These are phyloP conservation scores for Elephas maximus DNA, from an alignment of 2,113 vertebrate genomes.

Conservation along the genomic window DNA sequence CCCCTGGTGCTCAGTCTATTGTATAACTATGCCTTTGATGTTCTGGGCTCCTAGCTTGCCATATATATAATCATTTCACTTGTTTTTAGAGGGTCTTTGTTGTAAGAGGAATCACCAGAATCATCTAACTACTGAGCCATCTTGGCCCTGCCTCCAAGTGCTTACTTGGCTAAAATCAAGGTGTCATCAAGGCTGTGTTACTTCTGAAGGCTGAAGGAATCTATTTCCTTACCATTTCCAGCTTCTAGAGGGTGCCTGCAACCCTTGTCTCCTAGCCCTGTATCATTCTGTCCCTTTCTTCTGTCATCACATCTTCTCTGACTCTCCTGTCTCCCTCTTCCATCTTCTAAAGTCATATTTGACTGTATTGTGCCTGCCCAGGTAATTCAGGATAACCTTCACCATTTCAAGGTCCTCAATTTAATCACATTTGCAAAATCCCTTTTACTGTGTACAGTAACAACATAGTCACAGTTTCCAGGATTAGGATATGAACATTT, in stretches of 20 bases:
- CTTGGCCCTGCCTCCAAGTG: too few relatives aligned
- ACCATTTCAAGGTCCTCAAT: neutral
- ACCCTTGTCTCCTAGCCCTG: neutral
- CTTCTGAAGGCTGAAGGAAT: neutral
- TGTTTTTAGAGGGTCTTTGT: too few relatives aligned
- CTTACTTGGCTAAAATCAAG: neutral
- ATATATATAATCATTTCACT: too few relatives aligned
- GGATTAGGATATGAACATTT: neutral
- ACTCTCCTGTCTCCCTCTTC: neutral
- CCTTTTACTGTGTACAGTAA: neutral
- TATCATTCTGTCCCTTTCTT: neutral
- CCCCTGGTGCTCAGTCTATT: too few relatives aligned
- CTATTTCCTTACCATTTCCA: neutral
- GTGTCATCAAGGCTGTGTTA: neutral
- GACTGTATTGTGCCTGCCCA: neutral
- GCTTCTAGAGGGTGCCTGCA: neutral
- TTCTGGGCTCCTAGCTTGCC: too few relatives aligned
- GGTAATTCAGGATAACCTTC: neutral
- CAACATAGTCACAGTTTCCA: neutral
- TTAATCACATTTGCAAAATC: neutral
- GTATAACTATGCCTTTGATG: too few relatives aligned
- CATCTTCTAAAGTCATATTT: neutral
- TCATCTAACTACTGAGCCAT: too few relatives aligned
- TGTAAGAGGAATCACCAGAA: too few relatives aligned
- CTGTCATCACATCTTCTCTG: neutral